phyloP scores from a whole-genome alignment of 2,888 invertebrate genomes.

The Crioceris asparagi region DNA sequence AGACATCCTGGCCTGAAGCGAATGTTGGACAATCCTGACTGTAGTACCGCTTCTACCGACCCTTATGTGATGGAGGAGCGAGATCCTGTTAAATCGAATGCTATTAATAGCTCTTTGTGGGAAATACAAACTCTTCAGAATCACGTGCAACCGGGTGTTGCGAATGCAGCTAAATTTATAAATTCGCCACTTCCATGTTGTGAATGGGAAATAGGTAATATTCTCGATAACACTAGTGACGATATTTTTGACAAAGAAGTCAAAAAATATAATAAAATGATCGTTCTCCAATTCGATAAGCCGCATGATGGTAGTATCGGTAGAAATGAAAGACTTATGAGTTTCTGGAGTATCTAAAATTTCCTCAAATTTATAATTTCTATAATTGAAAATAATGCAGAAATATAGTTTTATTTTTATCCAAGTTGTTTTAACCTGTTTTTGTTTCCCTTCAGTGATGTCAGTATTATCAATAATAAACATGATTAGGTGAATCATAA shows the following conservation, averaged over 20 bases:
- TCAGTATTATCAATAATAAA: no score
- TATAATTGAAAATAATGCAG: no score
- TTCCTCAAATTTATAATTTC: no score
- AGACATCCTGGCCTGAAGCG: constrained; percentile 75
- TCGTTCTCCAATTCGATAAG: constrained; percentile 64
- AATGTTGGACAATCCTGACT: constrained; percentile 45
- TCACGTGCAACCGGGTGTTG: constrained; percentile 62
- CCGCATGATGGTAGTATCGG: constrained; percentile 55
- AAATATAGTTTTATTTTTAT: no score
- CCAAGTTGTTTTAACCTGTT: no score
- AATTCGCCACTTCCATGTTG: constrained; percentile 52
- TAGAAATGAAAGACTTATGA: no score
- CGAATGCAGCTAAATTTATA: constrained; percentile 62
- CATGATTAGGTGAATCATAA: no score
- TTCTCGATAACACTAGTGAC: constrained; percentile 54
- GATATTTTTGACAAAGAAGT: constrained; percentile 69
- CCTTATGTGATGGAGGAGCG: constrained; percentile 77
- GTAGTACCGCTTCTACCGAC: constrained; percentile 50
- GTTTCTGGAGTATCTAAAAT: no score
- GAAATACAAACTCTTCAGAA: constrained; percentile 72
- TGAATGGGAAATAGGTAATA: constrained; percentile 57
- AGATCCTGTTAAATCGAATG: constrained; percentile 68
- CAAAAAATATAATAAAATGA: constrained; percentile 61
- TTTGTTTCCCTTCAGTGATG: no score
- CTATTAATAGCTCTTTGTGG: constrained; percentile 86